These are phyloP conservation scores for Crotalus tigris DNA, from an alignment of 2,113 vertebrate species.

Conservation along the genomic window DNA sequence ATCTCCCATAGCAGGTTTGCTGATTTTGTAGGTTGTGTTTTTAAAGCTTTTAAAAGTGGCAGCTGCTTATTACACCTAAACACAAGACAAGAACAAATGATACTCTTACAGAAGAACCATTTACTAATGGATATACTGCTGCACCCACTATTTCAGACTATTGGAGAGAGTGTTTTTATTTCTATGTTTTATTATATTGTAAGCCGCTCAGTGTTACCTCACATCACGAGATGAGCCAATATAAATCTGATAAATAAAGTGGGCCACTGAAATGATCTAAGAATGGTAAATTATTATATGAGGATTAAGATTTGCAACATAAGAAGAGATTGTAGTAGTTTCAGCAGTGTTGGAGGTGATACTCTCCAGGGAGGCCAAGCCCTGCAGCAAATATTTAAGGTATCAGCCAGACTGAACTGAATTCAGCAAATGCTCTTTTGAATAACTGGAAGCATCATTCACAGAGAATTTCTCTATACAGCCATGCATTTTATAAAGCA, in stretches of 20 bases:
- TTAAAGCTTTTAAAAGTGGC: background rate
- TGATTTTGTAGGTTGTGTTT: background rate
- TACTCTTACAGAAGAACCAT: background rate
- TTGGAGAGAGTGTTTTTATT: background rate
- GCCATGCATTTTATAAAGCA: conserved; percentile 2
- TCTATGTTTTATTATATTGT: background rate
- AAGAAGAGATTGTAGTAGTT: background rate
- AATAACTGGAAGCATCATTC: background rate
- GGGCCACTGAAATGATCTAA: background rate
- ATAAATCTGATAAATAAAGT: background rate
- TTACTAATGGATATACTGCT: background rate
- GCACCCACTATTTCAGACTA: background rate
- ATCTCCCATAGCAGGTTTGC: background rate
- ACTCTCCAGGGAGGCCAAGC: background rate
- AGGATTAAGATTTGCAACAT: background rate
- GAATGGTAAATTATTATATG: background rate
- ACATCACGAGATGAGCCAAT: background rate
- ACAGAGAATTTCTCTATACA: background rate
- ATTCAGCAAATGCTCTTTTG: background rate
- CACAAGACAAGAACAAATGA: conserved; percentile 25
- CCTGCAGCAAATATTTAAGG: background rate
- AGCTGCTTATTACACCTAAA: conserved; percentile 47
- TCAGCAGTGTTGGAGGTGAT: background rate
- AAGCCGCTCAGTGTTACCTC: background rate
- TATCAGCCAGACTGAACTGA: background rate